Evolutionary conservation across 1,140 invertebrate genomes (phyloP), one percentile per base, ranked within the genome.

Genomic region (Cyphomyrmex costatus): DNA sequence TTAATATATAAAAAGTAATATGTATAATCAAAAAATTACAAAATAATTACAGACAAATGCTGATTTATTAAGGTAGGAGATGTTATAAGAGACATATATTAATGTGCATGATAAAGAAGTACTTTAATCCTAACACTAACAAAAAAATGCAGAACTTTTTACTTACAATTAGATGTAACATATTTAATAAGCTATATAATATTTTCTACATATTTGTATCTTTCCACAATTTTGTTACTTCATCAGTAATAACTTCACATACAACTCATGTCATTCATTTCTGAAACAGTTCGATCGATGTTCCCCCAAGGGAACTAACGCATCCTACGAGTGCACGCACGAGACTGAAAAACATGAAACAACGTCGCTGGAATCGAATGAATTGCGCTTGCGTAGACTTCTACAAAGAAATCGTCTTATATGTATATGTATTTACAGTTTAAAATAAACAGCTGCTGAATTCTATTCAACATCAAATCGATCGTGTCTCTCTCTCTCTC

Each of bases 321-420:
- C 30, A 24, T 63, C 27, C 61, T 63, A 33, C 16, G 27, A 63
- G 14, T 63, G 61, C 16, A n/a, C 61, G 61, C 61, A 63, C 16
- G 5, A 2, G 5, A 63, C 30, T 63, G 61, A 63, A 63, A 63
- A 7, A 10, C 3, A 7, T 30, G 33, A 8, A 16, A 3, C 61
- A 33, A 63, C 21, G 27, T 63, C 7, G 27, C 27, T n/a, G 3
- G 60, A n/a, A 33, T 10, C 61, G 61, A 63, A 2, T 33, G 27
- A 30, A 0, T 63, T 24, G 61, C 61, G 61, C 61, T 8, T 63
- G 61, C 61, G 27, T 63, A 63, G 60, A 63, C 60, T 63, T 63
- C 16, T 2, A 19, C 3, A 63, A 63, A 63, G 61, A 56, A 21
- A 21, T 63, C 7, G 19, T 7, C 16, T 63, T 63, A 30, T 16